Percentiles rank a stretch among this genome's conserved stretches.
These are phyloP conservation scores for Drepana arcuata DNA, from an alignment of 1,140 invertebrate species.

Conservation along the genomic window DNA sequence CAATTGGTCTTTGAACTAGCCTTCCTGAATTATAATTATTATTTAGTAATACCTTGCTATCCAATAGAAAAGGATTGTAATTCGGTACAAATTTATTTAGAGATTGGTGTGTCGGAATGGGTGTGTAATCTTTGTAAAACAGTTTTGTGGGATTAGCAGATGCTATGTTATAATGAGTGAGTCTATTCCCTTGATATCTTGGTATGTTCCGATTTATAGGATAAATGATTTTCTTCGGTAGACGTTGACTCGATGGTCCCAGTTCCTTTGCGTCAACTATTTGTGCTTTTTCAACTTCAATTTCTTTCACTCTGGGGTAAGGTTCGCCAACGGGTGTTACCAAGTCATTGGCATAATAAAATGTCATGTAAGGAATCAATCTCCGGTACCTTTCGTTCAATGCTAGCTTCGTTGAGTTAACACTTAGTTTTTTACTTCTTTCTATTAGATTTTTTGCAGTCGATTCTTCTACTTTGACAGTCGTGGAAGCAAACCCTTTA, in stretches of 20 bases:
- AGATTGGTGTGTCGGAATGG: constrained; percentile 26
- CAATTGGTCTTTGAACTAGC: constrained; percentile 29
- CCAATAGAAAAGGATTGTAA: constrained; percentile 31
- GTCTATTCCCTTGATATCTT: constrained; percentile 62
- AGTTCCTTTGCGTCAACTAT: constrained; percentile 40
- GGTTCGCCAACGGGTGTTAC: constrained; percentile 43
- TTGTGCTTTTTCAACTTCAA: constrained; percentile 59
- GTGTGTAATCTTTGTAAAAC: constrained; percentile 44
- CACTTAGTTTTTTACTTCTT: constrained; percentile 19
- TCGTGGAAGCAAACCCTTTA: constrained; percentile 32
- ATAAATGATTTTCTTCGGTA: constrained; percentile 44
- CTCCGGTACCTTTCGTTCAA: constrained; percentile 79
- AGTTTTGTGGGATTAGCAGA: constrained; percentile 60
- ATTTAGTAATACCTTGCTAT: constrained; percentile 21
- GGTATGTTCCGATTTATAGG: constrained; percentile 50
- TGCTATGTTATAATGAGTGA: constrained; percentile 64
- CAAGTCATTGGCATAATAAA: constrained; percentile 79
- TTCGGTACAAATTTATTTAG: constrained; percentile 24
- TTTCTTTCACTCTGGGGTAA: constrained; percentile 29
- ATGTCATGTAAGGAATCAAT: constrained; percentile 86
- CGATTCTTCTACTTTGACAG: constrained; percentile 12
- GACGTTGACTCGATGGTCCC: constrained; percentile 21
- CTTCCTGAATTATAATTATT: constrained; percentile 29
- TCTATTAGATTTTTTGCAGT: constrained; percentile 19
- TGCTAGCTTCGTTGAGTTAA: constrained; percentile 43